Conservation (phyloP, 2,888 invertebrate species). For the Campopleginae sp. region DNA sequence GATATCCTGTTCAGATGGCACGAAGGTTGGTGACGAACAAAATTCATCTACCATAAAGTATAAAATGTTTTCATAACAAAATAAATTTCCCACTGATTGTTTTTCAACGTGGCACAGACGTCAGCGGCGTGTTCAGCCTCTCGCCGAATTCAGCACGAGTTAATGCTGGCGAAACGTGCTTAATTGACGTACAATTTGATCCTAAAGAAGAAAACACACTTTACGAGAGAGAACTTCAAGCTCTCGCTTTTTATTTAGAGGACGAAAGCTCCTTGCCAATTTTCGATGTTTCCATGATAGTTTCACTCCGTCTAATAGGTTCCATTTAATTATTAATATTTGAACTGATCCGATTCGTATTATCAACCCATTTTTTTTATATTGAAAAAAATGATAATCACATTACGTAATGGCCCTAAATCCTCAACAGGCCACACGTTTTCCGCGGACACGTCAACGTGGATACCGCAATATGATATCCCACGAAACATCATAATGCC, state of each 20-base stretch:
- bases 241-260: constrained; percentile 73
- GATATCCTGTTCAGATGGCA: constrained; percentile 75
- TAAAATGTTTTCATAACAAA: neutral
- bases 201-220: constrained; percentile 76
- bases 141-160: constrained; percentile 76
- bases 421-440: constrained; percentile 74
- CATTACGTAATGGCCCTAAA: neutral
- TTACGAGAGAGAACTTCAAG: constrained; percentile 78
- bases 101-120: constrained; percentile 71
- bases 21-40: constrained; percentile 69
- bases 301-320: constrained; percentile 75
- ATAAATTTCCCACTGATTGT: neutral
- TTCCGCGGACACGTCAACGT: constrained; percentile 67
- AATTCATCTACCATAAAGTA: neutral
- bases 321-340: constrained; percentile 15
- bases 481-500: constrained; percentile 79
- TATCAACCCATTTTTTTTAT: too few species aligned
- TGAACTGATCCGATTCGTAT: neutral
- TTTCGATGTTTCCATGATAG: constrained; percentile 73
- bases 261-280: constrained; percentile 18
- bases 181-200: constrained; percentile 81
- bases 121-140: constrained; percentile 77
- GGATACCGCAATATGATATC: constrained; percentile 77
- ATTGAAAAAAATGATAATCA: too few species aligned
- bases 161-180: constrained; percentile 73